Evolutionary conservation across 2,113 vertebrate species (phyloP).

Genomic region (Ptilonorhynchus violaceus): DNA sequence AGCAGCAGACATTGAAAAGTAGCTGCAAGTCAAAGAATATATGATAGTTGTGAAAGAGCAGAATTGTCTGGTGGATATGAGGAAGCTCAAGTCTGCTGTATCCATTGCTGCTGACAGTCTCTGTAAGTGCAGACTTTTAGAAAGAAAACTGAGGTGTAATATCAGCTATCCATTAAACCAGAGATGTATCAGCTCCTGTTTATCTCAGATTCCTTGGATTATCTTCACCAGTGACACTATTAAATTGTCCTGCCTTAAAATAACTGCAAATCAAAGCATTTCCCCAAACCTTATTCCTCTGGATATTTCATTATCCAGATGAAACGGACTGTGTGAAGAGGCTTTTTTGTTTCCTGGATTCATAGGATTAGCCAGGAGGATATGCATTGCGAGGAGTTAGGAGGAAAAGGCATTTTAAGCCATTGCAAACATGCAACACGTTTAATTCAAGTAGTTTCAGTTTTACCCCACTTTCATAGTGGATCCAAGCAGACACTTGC

Average conservation of each 20-base stretch:
- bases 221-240: neutral
- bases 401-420: neutral
- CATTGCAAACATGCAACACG: neutral
- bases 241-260: slow-evolving; percentile 16
- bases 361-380: neutral
- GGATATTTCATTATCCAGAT: slow-evolving; percentile 4
- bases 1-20: neutral
- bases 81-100: neutral
- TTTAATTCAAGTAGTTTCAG: neutral
- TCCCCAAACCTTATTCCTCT: neutral
- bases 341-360: slow-evolving; percentile 11
- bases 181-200: neutral
- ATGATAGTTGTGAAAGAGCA: neutral
- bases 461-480: neutral
- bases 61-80: neutral
- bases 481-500: neutral
- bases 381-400: neutral
- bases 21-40: neutral
- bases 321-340: neutral
- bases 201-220: slow-evolving; percentile 33
- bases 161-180: neutral
- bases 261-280: neutral
- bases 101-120: neutral
- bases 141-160: neutral
- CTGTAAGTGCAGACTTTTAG: neutral